A percentile compares a stretch with the other conserved stretches of the same genome.
Evolutionary conservation across 53 echinoderm and acorn worm species (phyloP).

Genomic region (Temnopleurus reevesii): DNA sequence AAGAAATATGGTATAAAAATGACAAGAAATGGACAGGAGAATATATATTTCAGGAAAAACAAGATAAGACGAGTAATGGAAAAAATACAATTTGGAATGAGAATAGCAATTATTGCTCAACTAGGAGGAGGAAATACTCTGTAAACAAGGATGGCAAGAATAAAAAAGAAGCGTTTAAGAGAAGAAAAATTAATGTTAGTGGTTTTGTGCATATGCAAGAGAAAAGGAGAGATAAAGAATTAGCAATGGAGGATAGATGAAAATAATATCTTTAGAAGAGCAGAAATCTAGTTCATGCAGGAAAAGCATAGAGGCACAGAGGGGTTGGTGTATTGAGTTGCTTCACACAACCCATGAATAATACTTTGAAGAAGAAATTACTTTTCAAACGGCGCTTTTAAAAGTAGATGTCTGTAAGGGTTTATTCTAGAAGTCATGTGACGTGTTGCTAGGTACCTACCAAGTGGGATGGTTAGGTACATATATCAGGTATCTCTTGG

Average conservation of each 20-base stretch:
- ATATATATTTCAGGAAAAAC: not conserved
- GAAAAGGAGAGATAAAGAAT: too few relatives aligned
- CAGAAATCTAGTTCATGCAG: not conserved
- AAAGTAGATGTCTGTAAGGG: not conserved
- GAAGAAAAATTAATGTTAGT: too few relatives aligned
- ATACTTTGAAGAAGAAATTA: not conserved
- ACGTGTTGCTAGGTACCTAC: not conserved
- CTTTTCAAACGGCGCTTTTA: not conserved
- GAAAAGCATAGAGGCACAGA: not conserved
- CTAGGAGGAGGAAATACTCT: too few relatives aligned
- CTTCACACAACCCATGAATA: not conserved
- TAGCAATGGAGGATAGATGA: not conserved
- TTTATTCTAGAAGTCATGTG: slow-evolving; percentile 13
- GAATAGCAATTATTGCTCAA: too few relatives aligned
- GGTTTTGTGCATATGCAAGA: too few relatives aligned
- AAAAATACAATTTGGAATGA: too few relatives aligned
- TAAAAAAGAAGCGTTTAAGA: too few relatives aligned
- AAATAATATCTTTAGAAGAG: not conserved
- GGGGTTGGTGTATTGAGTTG: not conserved
- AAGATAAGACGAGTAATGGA: not conserved
- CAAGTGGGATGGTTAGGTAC: not conserved
- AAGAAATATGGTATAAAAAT: not conserved
- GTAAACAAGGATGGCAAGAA: not conserved
- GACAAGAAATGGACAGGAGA: not conserved
- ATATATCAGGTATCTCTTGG: not conserved